These are phyloP conservation scores for Nettapus auritus DNA, from an alignment of 2,113 vertebrate genomes.

Conservation along the genomic window DNA sequence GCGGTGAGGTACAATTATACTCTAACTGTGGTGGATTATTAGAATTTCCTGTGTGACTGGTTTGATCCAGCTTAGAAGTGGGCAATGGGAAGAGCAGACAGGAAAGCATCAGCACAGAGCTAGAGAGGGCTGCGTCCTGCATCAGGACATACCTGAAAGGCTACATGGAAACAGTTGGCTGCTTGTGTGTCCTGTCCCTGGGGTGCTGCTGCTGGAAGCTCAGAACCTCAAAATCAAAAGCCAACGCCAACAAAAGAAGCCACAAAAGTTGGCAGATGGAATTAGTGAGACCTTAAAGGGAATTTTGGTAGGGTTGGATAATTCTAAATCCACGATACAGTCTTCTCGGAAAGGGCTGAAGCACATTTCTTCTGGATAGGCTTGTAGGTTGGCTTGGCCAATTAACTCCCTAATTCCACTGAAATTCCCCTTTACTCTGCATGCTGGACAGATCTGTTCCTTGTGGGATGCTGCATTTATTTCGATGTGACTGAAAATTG, in stretches of 20 bases:
- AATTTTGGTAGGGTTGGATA: not conserved
- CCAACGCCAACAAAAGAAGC: not conserved
- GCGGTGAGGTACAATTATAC: not conserved
- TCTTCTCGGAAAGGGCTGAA: not conserved
- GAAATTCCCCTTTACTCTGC: not conserved
- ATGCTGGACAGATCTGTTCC: not conserved
- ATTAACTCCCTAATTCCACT: not conserved
- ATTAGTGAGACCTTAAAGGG: not conserved
- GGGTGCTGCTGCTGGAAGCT: not conserved
- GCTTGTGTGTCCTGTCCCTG: not conserved
- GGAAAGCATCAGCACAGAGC: not conserved
- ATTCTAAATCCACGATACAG: not conserved
- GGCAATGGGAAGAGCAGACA: not conserved
- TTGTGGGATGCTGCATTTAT: not conserved
- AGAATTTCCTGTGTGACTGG: not conserved
- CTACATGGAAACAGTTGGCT: not conserved
- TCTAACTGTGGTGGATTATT: not conserved
- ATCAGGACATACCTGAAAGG: fast-evolving
- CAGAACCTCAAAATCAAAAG: not conserved
- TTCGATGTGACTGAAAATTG: not conserved
- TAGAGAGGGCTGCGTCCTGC: not conserved
- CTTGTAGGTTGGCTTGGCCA: not conserved
- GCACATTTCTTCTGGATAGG: not conserved
- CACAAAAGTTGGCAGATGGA: not conserved
- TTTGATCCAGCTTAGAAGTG: not conserved